These are phyloP conservation scores for Chironomus riparius DNA, from an alignment of 2,888 invertebrate species.

Conservation along the genomic window DNA sequence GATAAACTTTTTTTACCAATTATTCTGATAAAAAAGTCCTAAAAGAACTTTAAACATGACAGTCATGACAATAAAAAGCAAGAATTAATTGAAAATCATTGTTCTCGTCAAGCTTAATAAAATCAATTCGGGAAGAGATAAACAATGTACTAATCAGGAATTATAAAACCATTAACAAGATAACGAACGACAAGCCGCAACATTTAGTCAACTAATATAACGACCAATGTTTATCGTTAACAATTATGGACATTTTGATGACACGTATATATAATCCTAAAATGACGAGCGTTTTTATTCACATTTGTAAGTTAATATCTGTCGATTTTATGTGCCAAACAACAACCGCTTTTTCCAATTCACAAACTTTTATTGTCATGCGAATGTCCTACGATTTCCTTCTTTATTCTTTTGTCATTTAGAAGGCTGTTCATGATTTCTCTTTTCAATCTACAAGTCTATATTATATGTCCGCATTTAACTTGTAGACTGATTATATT, in stretches of 20 bases:
- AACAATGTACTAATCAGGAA: background rate
- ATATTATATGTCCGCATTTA: background rate
- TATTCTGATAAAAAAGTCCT: background rate
- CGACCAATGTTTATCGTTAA: constrained; percentile 10
- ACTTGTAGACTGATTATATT: no score
- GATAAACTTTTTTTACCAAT: no score
- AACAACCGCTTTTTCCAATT: constrained; percentile 1
- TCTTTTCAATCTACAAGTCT: background rate
- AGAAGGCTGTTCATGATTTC: background rate
- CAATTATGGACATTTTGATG: constrained; percentile 16
- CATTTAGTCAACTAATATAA: background rate
- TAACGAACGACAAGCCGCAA: background rate
- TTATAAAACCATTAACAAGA: background rate
- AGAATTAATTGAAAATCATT: constrained; percentile 1
- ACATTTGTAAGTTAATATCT: constrained; percentile 23
- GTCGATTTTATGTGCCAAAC: background rate
- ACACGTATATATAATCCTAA: constrained; percentile 6
- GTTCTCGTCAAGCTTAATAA: background rate
- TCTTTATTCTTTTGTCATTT: background rate
- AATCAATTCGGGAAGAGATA: background rate
- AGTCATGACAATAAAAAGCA: background rate
- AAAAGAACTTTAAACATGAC: background rate
- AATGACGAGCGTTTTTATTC: constrained; percentile 18
- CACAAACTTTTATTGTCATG: constrained; percentile 10
- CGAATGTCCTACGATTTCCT: background rate